Evolutionary conservation across 2,888 invertebrate genomes (phyloP).

Genomic region (Dendrolimus pini): DNA sequence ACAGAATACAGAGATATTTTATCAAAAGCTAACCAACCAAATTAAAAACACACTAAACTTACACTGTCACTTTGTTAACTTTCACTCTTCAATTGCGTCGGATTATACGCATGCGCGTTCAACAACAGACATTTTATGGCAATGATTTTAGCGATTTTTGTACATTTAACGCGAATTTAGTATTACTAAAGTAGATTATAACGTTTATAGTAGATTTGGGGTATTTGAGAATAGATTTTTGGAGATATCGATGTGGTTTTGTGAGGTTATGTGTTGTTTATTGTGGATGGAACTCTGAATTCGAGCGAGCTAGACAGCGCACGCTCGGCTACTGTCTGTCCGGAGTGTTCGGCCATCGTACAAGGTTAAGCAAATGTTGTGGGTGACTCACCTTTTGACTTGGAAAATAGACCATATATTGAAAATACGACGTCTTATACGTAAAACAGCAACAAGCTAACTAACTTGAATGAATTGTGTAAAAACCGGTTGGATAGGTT

Average conservation of each 20-base stretch:
- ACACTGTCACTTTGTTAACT: constrained; percentile 15
- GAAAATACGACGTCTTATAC: constrained; percentile 9
- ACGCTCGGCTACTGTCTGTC: constrained; percentile 29
- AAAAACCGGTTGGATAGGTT: no score
- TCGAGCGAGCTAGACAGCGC: constrained; percentile 23
- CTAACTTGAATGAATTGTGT: not conserved
- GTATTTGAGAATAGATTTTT: not conserved
- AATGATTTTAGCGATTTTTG: not conserved
- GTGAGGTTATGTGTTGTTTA: not conserved
- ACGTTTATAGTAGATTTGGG: not conserved
- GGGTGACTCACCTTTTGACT: constrained; percentile 27
- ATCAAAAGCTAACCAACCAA: constrained; percentile 20
- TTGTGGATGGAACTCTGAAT: constrained; percentile 12
- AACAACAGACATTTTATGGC: not conserved
- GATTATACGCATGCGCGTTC: constrained; percentile 41
- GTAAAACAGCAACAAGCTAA: not conserved
- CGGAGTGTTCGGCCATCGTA: constrained; percentile 8
- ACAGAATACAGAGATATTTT: constrained; percentile 9
- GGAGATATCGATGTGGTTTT: not conserved
- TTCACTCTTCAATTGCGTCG: constrained; percentile 17
- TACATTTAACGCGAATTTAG: not conserved
- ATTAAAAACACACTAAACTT: constrained; percentile 12
- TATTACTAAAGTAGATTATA: not conserved
- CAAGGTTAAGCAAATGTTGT: constrained; percentile 34
- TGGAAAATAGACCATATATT: constrained; percentile 7